Evolutionary conservation across 2,113 vertebrate genomes (phyloP).

Genomic region (Megatriorchis doriae): DNA sequence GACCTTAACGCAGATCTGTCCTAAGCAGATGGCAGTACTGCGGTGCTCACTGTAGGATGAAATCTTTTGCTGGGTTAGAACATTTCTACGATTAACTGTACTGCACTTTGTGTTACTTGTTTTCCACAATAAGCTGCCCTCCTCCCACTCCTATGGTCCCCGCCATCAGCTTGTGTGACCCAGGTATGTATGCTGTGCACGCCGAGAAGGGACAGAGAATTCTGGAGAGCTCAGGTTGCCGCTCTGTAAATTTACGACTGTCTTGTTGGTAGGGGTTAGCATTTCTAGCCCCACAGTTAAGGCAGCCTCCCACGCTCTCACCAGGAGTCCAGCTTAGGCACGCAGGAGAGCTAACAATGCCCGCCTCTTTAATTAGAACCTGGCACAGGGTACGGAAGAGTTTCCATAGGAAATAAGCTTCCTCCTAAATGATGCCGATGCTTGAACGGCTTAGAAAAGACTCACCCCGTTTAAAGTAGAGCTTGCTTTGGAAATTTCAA

Average conservation of each 20-base stretch:
- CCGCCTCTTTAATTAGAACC: background rate
- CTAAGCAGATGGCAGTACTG: background rate
- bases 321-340: too few species aligned
- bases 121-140: too few species aligned
- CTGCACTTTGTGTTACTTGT: background rate
- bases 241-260: accelerated
- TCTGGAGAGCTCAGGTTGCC: background rate
- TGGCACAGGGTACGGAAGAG: background rate
- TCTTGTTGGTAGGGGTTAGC: too few species aligned
- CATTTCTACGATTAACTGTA: background rate
- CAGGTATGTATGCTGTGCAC: accelerated
- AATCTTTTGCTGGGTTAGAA: background rate
- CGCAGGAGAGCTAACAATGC: background rate
- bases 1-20: background rate
- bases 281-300: background rate
- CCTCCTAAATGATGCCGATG: accelerated
- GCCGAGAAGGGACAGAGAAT: background rate
- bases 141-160: too few species aligned
- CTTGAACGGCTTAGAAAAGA: background rate
- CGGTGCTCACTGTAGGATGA: background rate
- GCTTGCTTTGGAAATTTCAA: slow-evolving; percentile 93
- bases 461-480: slow-evolving; percentile 94
- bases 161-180: background rate
- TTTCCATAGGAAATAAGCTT: background rate
- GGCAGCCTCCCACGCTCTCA: background rate